A percentile compares a stretch with the other conserved stretches of the same genome.
These are phyloP conservation scores for Epizoanthus ramosus DNA, from an alignment of 92 coral and sea anemone genomes.

Conservation along the genomic window DNA sequence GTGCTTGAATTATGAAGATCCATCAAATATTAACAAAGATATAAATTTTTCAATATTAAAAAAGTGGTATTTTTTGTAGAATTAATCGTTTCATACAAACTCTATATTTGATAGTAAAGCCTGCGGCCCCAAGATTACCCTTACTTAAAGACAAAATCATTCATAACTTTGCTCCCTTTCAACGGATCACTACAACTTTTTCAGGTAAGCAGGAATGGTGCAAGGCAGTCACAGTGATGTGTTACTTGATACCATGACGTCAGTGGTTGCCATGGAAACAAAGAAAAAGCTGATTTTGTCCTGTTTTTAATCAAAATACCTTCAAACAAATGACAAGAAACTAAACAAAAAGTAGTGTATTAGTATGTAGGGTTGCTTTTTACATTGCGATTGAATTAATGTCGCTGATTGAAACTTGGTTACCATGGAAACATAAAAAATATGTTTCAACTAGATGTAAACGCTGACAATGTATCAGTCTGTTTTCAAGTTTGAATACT, in stretches of 20 bases:
- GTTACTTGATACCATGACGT: not conserved
- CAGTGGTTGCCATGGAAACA: not conserved
- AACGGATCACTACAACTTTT: not conserved
- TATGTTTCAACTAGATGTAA: too few relatives aligned
- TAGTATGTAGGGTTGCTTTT: too few relatives aligned
- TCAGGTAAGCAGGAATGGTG: not conserved
- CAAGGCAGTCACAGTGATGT: not conserved
- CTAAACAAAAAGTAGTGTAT: not conserved
- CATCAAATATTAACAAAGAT: not conserved
- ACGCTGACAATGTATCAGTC: too few relatives aligned
- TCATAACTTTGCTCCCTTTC: not conserved
- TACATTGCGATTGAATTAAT: too few relatives aligned
- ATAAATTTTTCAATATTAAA: not conserved
- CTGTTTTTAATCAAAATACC: not conserved
- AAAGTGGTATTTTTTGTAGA: conserved; percentile 10
- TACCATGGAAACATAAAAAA: too few relatives aligned
- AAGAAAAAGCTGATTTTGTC: not conserved
- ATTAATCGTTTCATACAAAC: not conserved
- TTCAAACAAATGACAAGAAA: not conserved
- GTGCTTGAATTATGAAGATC: not conserved
- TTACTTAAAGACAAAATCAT: not conserved
- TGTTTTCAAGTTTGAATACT: too few relatives aligned
- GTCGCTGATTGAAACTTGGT: too few relatives aligned
- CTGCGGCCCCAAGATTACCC: not conserved
- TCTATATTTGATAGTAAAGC: not conserved